Evolutionary conservation across 2,888 invertebrate genomes (phyloP).

Genomic region (Chymomyza fuscimana): DNA sequence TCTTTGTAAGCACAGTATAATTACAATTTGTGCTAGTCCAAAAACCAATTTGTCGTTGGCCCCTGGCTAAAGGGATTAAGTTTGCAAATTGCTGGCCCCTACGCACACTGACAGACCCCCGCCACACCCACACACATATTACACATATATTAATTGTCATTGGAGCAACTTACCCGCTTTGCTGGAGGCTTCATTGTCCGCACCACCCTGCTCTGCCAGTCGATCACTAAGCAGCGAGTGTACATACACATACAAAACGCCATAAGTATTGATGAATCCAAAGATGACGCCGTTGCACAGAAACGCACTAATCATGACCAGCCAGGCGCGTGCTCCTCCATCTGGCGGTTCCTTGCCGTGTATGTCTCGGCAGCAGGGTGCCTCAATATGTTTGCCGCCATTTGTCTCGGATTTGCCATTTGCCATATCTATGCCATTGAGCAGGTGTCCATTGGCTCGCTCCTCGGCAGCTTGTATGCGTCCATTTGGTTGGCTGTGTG

Average conservation of each 20-base stretch:
- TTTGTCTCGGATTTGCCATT: conserved; percentile 7
- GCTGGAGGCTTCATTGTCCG: conserved; percentile 84
- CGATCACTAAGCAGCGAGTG: conserved; percentile 85
- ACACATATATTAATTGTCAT: not conserved
- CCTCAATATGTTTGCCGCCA: conserved; percentile 65
- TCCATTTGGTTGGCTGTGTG: conserved; percentile 54
- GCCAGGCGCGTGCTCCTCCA: conserved; percentile 89
- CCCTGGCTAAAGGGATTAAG: conserved; percentile 47
- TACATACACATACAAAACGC: conserved; percentile 82
- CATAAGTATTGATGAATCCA: conserved; percentile 94
- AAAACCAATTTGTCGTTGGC: conserved; percentile 55
- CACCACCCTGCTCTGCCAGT: conserved; percentile 83
- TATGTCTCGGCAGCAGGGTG: conserved; percentile 74
- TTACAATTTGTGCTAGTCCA: conserved; percentile 51
- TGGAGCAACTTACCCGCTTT: conserved; percentile 87
- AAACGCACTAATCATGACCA: conserved; percentile 91
- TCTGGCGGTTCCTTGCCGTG: conserved; percentile 83
- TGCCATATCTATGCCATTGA: conserved; percentile 24
- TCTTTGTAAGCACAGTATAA: conserved; percentile 50
- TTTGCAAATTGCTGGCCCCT: conserved; percentile 26
- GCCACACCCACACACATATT: not conserved
- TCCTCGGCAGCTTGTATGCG: conserved; percentile 53
- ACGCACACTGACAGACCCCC: not conserved
- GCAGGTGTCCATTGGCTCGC: conserved; percentile 19
- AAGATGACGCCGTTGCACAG: conserved; percentile 94